phyloP scores from a whole-genome alignment of 2,113 vertebrate genomes.

The Dascyllus trimaculatus region DNA sequence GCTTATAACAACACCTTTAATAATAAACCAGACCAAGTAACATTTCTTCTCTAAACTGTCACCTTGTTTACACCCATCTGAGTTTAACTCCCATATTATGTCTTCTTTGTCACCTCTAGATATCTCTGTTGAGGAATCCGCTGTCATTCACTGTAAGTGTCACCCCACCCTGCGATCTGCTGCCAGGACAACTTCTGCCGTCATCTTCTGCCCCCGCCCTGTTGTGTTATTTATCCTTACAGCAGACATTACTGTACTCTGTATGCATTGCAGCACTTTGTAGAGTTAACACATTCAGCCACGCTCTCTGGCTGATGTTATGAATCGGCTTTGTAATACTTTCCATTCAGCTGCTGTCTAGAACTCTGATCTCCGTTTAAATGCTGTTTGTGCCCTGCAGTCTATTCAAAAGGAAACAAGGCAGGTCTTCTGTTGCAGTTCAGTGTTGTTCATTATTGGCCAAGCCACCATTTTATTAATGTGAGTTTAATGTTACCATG shows the following conservation, averaged over 20 bases:
- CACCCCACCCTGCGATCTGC: constrained; percentile 34
- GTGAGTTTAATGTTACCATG: neutral
- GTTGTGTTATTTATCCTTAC: constrained; percentile 38
- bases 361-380: constrained; percentile 41
- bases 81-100: constrained; percentile 28
- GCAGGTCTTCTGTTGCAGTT: constrained; percentile 29
- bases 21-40: neutral
- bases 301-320: constrained; percentile 44
- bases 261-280: constrained; percentile 73
- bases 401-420: constrained; percentile 79
- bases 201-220: constrained; percentile 21
- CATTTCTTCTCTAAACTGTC: neutral
- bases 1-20: neutral
- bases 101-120: constrained; percentile 60
- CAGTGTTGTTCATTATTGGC: constrained; percentile 21
- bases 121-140: constrained; percentile 50
- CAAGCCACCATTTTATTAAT: constrained; percentile 5
- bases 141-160: constrained; percentile 52
- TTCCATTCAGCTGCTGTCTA: constrained; percentile 69
- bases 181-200: constrained; percentile 46
- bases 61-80: neutral
- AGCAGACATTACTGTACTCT: constrained; percentile 42
- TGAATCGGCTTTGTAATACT: constrained; percentile 65
- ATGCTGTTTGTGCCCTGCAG: constrained; percentile 52
- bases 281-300: constrained; percentile 50